A percentile compares a stretch with the other conserved stretches of the same genome.
Conservation (phyloP, 2,888 invertebrate species). For the Tholera decimalis region DNA sequence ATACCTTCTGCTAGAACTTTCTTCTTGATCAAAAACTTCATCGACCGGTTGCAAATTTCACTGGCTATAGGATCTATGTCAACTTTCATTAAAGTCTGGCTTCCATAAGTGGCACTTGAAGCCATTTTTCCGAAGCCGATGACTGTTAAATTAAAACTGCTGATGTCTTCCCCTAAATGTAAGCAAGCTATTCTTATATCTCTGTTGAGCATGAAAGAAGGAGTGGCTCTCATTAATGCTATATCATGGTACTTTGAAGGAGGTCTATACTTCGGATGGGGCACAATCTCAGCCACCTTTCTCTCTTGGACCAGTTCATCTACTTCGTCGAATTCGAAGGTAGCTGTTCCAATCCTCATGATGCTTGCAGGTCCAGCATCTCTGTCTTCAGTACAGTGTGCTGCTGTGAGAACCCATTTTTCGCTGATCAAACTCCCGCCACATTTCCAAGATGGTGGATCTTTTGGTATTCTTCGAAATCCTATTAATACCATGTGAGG, state of each 20-base stretch:
- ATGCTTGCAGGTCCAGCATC: conserved; percentile 87
- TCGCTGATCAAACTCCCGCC: conserved; percentile 85
- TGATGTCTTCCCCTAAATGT: conserved; percentile 74
- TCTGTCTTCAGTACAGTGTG: conserved; percentile 84
- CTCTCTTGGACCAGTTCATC: conserved; percentile 90
- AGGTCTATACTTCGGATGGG: conserved; percentile 91
- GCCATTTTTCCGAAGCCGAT: conserved; percentile 92
- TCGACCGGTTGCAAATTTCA: conserved; percentile 80
- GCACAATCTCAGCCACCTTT: conserved; percentile 80
- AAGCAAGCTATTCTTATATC: conserved; percentile 93
- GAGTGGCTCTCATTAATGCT: conserved; percentile 91
- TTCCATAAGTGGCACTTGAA: conserved; percentile 82
- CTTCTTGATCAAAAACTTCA: conserved; percentile 82
- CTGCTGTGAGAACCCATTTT: conserved; percentile 86
- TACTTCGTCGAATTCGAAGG: conserved; percentile 87
- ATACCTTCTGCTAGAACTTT: conserved; percentile 81
- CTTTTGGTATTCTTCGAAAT: conserved; percentile 65
- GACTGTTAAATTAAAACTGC: conserved; percentile 85
- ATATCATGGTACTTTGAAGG: conserved; percentile 93
- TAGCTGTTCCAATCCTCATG: conserved; percentile 90
- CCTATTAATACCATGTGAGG: conserved; percentile 93
- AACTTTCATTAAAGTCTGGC: conserved; percentile 88
- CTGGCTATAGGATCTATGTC: conserved; percentile 83
- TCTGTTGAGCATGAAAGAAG: conserved; percentile 86
- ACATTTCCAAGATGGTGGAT: conserved; percentile 82